Evolutionary conservation across 1,140 invertebrate genomes (phyloP), one percentile per base, ranked within the genome.

Genomic region (Lepidurus arcticus): DNA sequence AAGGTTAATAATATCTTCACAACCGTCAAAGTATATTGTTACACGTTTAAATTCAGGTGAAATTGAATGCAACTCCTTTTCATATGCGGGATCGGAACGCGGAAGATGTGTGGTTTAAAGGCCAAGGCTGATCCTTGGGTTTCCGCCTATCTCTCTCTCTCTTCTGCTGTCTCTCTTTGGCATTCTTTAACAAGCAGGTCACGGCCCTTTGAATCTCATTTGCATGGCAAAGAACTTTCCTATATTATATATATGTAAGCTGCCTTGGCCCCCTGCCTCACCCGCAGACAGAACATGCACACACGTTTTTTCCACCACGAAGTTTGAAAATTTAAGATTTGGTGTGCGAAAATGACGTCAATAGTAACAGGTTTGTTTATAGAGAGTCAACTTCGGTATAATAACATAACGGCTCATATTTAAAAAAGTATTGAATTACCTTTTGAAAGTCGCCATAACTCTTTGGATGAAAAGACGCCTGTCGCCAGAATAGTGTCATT

Each of bases 401-500:
- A 43, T 9, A 44, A 75, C 43, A 44, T 34, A 34, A 34, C 2
- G 34, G 34, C 7, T 44, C 42, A 42, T 42, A 10, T 75, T 75
- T 26, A n/a, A 26, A 21, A 9, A 21, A 75, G 7, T 13, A 10
- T 75, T 65, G 73, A 78, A 73, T 88, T 91, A 96, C 94, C 94
- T 94, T 95, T 96, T 83, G 94, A 96, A 85, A 97, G 90, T 87
- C 94, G 94, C 93, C 94, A 97, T 84, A 98, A 90, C 90, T 98
- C 96, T 88, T 96, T 94, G 81, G 97, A 98, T 84, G 95, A 97
- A 90, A 98, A 98, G 84, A 98, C 96, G 85, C 96, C 97, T 82
- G 96, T 98, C 82, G 96, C 95, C 89, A 97, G 90, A 87, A 98
- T 97, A 85, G 96, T 98, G 89, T 98, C 95, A 90, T 97, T 97